phyloP scores from a whole-genome alignment of 2,113 vertebrate species.

The Osmerus mordax region DNA sequence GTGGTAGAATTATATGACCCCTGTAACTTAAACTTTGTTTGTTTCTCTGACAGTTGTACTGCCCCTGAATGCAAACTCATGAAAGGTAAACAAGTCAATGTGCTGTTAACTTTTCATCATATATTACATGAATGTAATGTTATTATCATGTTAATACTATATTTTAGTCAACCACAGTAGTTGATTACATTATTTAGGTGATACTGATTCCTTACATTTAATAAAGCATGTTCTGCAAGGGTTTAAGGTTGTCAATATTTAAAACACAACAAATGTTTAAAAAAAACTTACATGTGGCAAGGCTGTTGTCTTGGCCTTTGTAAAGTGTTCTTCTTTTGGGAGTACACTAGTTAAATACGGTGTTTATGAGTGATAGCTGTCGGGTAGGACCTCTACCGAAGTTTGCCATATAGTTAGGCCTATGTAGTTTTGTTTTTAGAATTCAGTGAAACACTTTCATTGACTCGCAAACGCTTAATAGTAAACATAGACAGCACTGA shows the following conservation, averaged over 20 bases:
- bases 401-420: background rate
- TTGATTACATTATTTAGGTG: too few species aligned
- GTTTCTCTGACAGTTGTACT: background rate
- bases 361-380: background rate
- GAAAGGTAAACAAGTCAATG: background rate
- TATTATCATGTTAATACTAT: background rate
- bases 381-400: background rate
- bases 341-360: background rate
- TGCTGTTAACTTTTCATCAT: background rate
- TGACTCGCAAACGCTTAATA: background rate
- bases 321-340: background rate
- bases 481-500: background rate
- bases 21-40: background rate
- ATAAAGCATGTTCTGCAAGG: background rate
- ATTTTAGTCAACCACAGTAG: background rate
- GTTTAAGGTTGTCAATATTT: background rate
- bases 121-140: background rate
- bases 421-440: background rate
- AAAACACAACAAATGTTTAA: background rate
- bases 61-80: background rate
- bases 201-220: too few species aligned
- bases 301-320: background rate
- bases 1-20: background rate
- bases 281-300: constrained; percentile 5
- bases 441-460: background rate